Conservation (phyloP, 2,797 vertebrate genomes). For the Sylvia borin region DNA sequence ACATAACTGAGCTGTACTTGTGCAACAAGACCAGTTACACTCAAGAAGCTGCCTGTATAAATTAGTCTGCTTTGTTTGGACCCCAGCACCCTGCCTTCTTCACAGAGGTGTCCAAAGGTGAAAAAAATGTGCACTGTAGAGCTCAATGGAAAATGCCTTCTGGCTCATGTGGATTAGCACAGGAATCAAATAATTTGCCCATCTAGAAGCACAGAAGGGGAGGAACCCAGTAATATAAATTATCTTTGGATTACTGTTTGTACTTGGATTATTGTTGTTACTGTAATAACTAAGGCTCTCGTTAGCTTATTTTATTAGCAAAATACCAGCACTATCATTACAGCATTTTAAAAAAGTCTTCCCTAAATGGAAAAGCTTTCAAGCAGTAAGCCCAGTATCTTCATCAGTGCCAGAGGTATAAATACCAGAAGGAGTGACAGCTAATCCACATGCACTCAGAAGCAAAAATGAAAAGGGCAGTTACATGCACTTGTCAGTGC, state of each 20-base stretch:
- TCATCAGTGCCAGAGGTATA: not conserved
- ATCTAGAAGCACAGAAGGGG: not conserved
- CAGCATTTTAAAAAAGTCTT: not conserved
- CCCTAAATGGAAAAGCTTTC: not conserved
- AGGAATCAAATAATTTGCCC: not conserved
- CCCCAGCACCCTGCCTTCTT: not conserved
- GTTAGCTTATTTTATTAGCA: not conserved
- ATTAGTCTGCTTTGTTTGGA: not conserved
- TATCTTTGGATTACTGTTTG: not conserved
- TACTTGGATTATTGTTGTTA: not conserved
- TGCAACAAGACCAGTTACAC: not conserved
- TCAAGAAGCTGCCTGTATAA: not conserved
- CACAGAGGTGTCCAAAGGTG: not conserved
- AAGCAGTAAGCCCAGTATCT: not conserved
- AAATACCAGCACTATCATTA: not conserved
- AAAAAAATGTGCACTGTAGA: not conserved
- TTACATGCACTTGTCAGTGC: not conserved
- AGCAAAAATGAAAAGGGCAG: constrained; percentile 25
- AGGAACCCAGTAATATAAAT: not conserved
- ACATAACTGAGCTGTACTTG: not conserved
- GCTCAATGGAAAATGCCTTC: not conserved
- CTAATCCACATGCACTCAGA: constrained; percentile 7
- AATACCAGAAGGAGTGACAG: constrained; percentile 29
- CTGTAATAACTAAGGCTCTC: not conserved
- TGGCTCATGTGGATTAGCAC: not conserved